phyloP scores from a whole-genome alignment of 2,113 vertebrate genomes.

The Pandion haliaetus region DNA sequence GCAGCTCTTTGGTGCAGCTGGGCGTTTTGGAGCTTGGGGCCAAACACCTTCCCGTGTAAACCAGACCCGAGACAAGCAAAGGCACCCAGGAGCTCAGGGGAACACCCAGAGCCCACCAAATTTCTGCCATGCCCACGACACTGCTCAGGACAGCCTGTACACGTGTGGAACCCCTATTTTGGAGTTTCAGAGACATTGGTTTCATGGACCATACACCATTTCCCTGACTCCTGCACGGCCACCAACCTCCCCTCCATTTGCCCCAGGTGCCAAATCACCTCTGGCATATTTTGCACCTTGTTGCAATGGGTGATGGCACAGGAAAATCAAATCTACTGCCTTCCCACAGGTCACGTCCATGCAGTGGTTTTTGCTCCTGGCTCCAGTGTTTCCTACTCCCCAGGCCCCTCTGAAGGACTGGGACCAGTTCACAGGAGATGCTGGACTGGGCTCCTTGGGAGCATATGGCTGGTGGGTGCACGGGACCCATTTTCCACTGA shows the following conservation, averaged over 20 bases:
- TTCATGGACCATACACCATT: background rate
- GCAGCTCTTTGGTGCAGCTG: background rate
- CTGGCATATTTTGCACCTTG: background rate
- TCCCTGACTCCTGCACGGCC: background rate
- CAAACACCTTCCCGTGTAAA: background rate
- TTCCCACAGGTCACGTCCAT: background rate
- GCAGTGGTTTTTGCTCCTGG: background rate
- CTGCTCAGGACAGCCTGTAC: background rate
- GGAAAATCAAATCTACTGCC: background rate
- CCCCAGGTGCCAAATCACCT: background rate
- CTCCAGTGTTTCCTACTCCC: background rate
- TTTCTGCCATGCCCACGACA: background rate
- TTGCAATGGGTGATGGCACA: background rate
- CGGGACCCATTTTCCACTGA: background rate
- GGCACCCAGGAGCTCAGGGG: background rate
- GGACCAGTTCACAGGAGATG: background rate
- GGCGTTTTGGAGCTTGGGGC: rapidly evolving
- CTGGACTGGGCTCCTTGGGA: background rate
- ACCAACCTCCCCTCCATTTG: background rate
- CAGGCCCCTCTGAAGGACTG: background rate
- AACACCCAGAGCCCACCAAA: background rate
- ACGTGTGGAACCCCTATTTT: rapidly evolving
- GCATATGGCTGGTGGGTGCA: rapidly evolving
- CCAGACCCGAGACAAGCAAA: background rate
- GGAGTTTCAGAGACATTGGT: background rate